Base-by-base conservation (phyloP, 2,113 vertebrate species). In the Acinonyx jubatus region DNA sequence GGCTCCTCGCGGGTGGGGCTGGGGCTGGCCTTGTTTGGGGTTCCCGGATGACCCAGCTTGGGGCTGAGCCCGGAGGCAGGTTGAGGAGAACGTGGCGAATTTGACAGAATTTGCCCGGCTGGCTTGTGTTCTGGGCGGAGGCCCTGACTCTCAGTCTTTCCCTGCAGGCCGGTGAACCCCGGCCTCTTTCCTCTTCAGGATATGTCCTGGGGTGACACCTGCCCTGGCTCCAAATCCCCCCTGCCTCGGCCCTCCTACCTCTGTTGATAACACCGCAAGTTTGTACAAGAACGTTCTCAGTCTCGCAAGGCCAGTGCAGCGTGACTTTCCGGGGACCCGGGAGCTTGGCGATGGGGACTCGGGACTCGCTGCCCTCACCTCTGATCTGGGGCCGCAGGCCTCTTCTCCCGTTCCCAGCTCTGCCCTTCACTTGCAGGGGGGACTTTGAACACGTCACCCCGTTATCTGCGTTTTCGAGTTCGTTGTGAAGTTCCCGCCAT, bases 281-380 rank as follows among this genome's bases (percentile, higher is more conserved):
- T 6, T 41, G 41, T 33, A 76, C 27, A 27, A 68, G 76, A 61
- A 38, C 2, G 2, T 7, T 8, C 38, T 52, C 36, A 33, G 76
- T 36, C 74, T 90, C 61, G 16, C 7, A 9, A 1, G 11, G 29
- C 79, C 29, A 16, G 36, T 7, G 85, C 65, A 23, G 19, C 69
- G 5, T 0, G 23, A 27, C 38, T 21, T 27, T 27, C 50, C 48
- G 16, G 4, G 38, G 31, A 18, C 23, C 21, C 29, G 13, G 33
- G 89, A 10, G 21, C 11, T 3, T 3, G 27, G 61, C 18, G 9
- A 0, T 31, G 55, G 25, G 25, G 21, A 25, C 4, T 4, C 4
- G 1, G 25, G 21, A 25, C 4, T 4, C 4, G 0, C 29, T 36
- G 0, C 27, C 5, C 78, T 63, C 8, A 3, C 41, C 69, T 45